phyloP scores from a whole-genome alignment of 2,888 invertebrate species.

The Alviniconcha strummeri region DNA sequence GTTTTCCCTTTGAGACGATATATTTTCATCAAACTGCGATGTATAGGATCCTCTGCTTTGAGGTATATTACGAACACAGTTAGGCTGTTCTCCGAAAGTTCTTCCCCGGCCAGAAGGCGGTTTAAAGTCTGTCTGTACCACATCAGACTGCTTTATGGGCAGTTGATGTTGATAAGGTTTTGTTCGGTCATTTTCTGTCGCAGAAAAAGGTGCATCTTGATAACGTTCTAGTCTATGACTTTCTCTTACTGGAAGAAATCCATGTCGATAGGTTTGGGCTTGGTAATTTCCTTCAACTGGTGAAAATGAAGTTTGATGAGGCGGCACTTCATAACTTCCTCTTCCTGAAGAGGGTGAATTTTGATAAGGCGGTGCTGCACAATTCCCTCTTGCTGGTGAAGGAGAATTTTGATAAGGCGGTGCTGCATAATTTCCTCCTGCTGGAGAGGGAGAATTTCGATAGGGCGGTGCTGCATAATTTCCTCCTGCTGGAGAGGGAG shows the following conservation, averaged over 20 bases:
- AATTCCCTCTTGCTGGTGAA: not conserved
- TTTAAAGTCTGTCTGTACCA: not conserved
- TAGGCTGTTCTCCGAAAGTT: too few relatives aligned
- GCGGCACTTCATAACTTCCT: not conserved
- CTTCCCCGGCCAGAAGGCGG: too few relatives aligned
- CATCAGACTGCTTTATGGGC: not conserved
- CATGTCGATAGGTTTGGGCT: not conserved
- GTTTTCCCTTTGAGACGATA: too few relatives aligned
- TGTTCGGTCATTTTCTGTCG: not conserved
- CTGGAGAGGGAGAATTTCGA: not conserved
- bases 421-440: not conserved
- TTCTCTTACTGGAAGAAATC: not conserved
- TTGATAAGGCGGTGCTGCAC: not conserved
- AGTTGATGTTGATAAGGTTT: not conserved
- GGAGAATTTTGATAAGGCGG: too few relatives aligned
- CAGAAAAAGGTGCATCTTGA: not conserved
- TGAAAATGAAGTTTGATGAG: not conserved
- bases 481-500: too few relatives aligned
- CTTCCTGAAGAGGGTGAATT: not conserved
- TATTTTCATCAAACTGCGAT: too few relatives aligned
- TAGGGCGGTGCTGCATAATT: not conserved
- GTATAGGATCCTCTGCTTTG: too few relatives aligned
- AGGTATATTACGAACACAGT: too few relatives aligned
- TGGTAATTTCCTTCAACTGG: not conserved
- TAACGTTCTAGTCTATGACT: too few relatives aligned